phyloP scores from a whole-genome alignment of 2,888 invertebrate species.

The Tridacna crocea region DNA sequence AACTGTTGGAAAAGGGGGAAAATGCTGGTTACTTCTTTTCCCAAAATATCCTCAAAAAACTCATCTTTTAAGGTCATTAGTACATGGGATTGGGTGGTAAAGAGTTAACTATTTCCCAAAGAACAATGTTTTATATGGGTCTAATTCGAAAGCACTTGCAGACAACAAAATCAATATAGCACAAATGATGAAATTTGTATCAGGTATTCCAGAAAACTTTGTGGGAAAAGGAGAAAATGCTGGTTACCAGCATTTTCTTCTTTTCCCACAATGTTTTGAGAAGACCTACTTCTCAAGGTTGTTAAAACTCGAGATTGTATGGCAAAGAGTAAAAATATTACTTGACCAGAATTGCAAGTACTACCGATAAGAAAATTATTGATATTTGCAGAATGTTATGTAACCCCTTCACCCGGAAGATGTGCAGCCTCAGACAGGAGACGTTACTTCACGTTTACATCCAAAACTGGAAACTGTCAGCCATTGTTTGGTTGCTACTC shows the following conservation, averaged over 20 bases:
- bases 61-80: too few species aligned
- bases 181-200: too few species aligned
- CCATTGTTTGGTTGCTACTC: constrained; percentile 50
- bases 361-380: background rate
- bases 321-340: background rate
- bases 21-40: too few species aligned
- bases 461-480: constrained; percentile 42
- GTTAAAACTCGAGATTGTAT: background rate
- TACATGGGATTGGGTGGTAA: too few species aligned
- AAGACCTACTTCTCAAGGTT: background rate
- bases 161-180: too few species aligned
- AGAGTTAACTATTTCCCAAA: too few species aligned
- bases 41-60: too few species aligned
- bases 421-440: constrained; percentile 37
- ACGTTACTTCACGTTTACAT: constrained; percentile 38
- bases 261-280: background rate
- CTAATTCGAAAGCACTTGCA: too few species aligned
- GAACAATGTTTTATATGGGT: too few species aligned
- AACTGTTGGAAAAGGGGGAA: too few species aligned
- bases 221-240: background rate
- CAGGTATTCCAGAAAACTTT: background rate
- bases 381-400: constrained; percentile 26
- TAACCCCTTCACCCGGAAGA: constrained; percentile 51
- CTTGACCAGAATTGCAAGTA: too few species aligned
- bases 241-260: background rate